Conservation (phyloP, 2,888 invertebrate species). For the Luperina nickerlii region DNA sequence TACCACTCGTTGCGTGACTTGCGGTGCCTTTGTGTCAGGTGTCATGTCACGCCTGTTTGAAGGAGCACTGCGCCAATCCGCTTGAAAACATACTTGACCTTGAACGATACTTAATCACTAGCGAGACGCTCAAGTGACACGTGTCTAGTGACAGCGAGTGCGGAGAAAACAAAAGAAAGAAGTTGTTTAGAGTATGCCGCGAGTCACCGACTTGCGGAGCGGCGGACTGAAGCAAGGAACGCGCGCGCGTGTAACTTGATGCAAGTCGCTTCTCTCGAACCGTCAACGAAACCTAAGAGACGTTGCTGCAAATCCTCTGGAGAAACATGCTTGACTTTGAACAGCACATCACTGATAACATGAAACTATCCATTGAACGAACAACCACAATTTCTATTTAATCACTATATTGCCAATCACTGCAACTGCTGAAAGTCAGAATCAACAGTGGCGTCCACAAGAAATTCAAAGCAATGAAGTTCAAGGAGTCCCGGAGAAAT, state of each 20-base stretch:
- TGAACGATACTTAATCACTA: background rate
- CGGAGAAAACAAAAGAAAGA: background rate
- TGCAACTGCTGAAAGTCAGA: background rate
- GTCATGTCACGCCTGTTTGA: no score
- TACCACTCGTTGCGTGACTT: no score
- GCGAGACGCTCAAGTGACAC: background rate
- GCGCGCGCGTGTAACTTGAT: background rate
- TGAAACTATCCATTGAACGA: background rate
- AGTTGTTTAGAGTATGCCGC: background rate
- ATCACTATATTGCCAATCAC: background rate
- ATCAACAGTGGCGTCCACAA: background rate
- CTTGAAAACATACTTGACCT: background rate
- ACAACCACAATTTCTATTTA: background rate
- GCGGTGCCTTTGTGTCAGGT: no score
- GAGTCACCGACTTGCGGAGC: background rate
- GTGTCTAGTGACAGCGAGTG: background rate
- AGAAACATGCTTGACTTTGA: background rate
- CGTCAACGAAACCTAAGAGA: background rate
- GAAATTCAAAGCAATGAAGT: background rate
- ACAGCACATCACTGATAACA: background rate
- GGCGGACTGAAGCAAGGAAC: background rate
- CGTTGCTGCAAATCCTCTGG: background rate
- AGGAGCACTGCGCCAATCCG: no score
- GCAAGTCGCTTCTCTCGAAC: background rate
- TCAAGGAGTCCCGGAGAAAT: background rate